phyloP scores from a whole-genome alignment of 2,888 invertebrate species.

The Dicyrtoma fusca region DNA sequence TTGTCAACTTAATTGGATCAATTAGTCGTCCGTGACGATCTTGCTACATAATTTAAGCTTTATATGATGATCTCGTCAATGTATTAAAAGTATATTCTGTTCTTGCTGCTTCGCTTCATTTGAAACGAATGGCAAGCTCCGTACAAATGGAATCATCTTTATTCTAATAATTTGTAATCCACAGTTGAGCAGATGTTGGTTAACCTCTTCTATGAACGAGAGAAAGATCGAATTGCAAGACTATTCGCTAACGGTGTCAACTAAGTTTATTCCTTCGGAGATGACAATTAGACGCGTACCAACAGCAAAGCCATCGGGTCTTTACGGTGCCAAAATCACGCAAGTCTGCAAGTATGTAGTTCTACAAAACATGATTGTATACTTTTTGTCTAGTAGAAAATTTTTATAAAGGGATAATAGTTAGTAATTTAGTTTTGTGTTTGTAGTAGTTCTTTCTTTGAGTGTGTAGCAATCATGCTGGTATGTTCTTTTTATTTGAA shows the following conservation, averaged over 20 bases:
- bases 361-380: no score
- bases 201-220: constrained; percentile 67
- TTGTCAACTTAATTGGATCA: constrained; percentile 32
- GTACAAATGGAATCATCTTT: no score
- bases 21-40: no score
- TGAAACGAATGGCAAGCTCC: no score
- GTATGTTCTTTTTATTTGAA: no score
- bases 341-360: constrained; percentile 86
- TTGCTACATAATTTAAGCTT: neutral
- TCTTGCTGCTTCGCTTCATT: no score
- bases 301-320: constrained; percentile 81
- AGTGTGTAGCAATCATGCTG: no score
- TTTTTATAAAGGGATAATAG: no score
- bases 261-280: constrained; percentile 81
- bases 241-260: constrained; percentile 70
- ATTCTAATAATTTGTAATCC: constrained; percentile 17
- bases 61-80: neutral
- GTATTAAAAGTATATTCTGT: neutral
- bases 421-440: no score
- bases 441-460: no score
- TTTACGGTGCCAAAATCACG: constrained; percentile 89
- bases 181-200: constrained; percentile 80
- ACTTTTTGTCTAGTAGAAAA: no score
- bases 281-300: constrained; percentile 82
- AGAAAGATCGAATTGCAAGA: constrained; percentile 72